Conservation (phyloP, 2,113 vertebrate genomes). For the Verasper variegatus region DNA sequence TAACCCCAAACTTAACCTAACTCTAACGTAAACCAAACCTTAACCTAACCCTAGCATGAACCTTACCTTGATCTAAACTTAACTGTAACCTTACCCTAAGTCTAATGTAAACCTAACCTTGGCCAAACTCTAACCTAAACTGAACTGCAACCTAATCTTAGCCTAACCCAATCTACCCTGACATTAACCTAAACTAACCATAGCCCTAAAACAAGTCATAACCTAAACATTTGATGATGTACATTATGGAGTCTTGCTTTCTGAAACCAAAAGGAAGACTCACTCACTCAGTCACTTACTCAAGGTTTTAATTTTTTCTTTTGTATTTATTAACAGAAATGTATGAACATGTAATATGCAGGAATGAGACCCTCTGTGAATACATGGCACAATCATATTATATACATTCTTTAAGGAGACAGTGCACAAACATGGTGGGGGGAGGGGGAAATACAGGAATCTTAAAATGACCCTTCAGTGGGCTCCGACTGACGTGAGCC, state of each 20-base stretch:
- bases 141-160: no score
- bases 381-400: conserved; percentile 86
- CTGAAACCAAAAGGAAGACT: neutral
- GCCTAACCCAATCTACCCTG: no score
- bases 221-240: no score
- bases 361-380: conserved; percentile 82
- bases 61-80: neutral
- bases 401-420: conserved; percentile 81
- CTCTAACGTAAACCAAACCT: no score
- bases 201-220: no score
- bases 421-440: conserved; percentile 68
- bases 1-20: no score
- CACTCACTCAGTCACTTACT: neutral
- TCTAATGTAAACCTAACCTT: no score
- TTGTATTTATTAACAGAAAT: conserved; percentile 82
- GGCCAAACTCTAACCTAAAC: no score
- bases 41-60: no score
- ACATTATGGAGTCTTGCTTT: neutral
- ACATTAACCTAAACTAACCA: no score
- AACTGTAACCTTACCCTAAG: neutral
- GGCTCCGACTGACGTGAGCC: conserved; percentile 61
- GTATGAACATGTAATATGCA: conserved; percentile 82
- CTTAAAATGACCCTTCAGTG: conserved; percentile 70
- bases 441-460: conserved; percentile 44
- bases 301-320: conserved; percentile 26